Percentiles rank a stretch among this genome's conserved stretches.
These are phyloP conservation scores for Zaprionus vittiger DNA, from an alignment of 1,140 invertebrate genomes.

Conservation along the genomic window DNA sequence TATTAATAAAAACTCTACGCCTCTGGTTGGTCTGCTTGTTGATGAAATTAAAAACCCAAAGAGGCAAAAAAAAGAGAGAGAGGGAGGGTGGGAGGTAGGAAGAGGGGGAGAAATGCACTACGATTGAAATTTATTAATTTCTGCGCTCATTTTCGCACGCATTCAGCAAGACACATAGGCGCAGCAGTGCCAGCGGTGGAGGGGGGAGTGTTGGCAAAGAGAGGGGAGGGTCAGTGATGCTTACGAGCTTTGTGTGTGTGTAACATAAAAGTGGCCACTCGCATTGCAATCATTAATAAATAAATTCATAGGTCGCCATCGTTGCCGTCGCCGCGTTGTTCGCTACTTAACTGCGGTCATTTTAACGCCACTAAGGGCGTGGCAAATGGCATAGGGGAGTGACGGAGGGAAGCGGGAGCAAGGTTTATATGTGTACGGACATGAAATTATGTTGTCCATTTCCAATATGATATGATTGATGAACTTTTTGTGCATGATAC, in stretches of 20 bases:
- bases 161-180: not conserved
- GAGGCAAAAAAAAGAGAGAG: not conserved
- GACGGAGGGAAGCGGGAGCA: not conserved
- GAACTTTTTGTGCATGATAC: slow-evolving; percentile 52
- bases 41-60: not conserved
- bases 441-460: slow-evolving; percentile 67
- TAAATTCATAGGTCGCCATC: slow-evolving; percentile 46
- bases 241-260: slow-evolving; percentile 6
- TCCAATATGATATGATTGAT: slow-evolving; percentile 69
- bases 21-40: not conserved
- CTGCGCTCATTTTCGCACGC: not conserved
- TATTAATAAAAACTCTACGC: slow-evolving; percentile 9
- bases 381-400: not conserved
- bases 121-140: slow-evolving; percentile 26
- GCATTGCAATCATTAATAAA: slow-evolving; percentile 42
- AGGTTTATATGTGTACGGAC: slow-evolving; percentile 12
- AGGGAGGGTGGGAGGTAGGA: no score
- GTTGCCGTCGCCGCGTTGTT: not conserved
- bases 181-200: not conserved
- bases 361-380: slow-evolving; percentile 16
- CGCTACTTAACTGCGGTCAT: slow-evolving; percentile 43
- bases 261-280: slow-evolving; percentile 25
- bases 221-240: not conserved
- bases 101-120: not conserved
- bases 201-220: not conserved